These are phyloP conservation scores for Aplysina aerophoba DNA, from an alignment of 37 sponge, comb jelly and placozoan species.

Conservation along the genomic window DNA sequence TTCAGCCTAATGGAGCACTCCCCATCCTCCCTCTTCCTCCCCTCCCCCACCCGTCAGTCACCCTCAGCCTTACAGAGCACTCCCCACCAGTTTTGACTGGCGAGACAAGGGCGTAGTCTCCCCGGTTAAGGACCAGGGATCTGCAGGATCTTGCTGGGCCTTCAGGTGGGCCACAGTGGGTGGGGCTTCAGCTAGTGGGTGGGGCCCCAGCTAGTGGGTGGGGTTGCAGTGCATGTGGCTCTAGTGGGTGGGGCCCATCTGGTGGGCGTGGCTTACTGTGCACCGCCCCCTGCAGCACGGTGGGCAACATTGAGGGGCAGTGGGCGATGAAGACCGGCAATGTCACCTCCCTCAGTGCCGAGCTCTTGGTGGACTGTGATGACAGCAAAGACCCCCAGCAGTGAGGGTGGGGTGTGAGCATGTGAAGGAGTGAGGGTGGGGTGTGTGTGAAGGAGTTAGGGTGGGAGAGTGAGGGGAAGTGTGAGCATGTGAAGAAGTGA, in stretches of 20 bases:
- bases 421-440: no score
- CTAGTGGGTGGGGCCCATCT: no score
- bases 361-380: constrained; percentile 90
- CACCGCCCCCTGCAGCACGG: constrained; percentile 41
- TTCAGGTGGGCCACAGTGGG: constrained; percentile 41
- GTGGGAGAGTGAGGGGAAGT: no score
- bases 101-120: constrained; percentile 66
- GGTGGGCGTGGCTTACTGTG: no score
- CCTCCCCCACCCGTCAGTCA: background rate
- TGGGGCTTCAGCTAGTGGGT: no score
- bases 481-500: no score
- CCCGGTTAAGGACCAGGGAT: constrained; percentile 80
- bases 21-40: no score
- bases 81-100: constrained; percentile 78
- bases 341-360: constrained; percentile 61
- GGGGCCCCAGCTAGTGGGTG: no score
- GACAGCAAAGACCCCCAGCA: constrained; percentile 61
- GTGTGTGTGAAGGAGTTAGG: no score
- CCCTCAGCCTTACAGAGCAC: background rate
- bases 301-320: constrained; percentile 82
- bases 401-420: constrained; percentile 17
- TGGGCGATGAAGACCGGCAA: constrained; percentile 67
- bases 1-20: no score
- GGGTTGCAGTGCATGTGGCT: no score
- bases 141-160: constrained; percentile 86